Base-by-base conservation (phyloP, 2,113 vertebrate genomes). In the Rhodinocichla rosea region DNA sequence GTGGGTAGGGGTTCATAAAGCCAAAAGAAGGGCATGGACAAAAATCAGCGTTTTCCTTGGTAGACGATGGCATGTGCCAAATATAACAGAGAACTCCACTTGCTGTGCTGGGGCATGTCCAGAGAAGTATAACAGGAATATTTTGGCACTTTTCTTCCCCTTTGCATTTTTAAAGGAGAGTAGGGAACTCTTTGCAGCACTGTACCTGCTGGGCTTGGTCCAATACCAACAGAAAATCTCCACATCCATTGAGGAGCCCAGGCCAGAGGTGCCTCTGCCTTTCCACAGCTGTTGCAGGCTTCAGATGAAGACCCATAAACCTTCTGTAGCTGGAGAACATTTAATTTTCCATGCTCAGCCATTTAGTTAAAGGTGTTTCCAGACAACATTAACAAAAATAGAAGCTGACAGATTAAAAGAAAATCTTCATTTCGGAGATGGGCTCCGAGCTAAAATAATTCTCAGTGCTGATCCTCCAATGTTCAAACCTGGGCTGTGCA, bases 381-480 rank as follows among this genome's bases (percentile, higher is more conserved):
- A 56, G 88, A 22, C 16, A 52, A 42, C 62, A 56, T 71, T 50
- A 92, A 63, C 26, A 30, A 11, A 90, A 87, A 63, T 39, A 63
- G 40, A 90, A 85, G 39, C 78, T 87, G 92, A 35, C 70, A 79
- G 85, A 39, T 82, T 55, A 71, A 92, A 90, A 90, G 35, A 60
- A 93, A 9, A 42, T 67, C 53, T 21, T 82, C 32, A 49, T 37
- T 59, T 63, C 8, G 28, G 69, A 82, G 70, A 19, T 35, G 28
- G 70, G 42, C 60, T 92, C 47, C 4, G n/a, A 88, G 70, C n/a
- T 85, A 47, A 53, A 74, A 50, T n/a, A 69, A 65, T 27, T 10
- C 30, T 59, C 1, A 0, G 6, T 35, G 35, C 14, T 83, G 55
- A 44, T 81, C 11, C 18, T 47, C 22, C 4, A 1, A n/a, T 64